Percentiles rank a stretch among this genome's conserved stretches.
phyloP scores from a whole-genome alignment of 2,113 vertebrate species.

The Brachyistius frenatus region DNA sequence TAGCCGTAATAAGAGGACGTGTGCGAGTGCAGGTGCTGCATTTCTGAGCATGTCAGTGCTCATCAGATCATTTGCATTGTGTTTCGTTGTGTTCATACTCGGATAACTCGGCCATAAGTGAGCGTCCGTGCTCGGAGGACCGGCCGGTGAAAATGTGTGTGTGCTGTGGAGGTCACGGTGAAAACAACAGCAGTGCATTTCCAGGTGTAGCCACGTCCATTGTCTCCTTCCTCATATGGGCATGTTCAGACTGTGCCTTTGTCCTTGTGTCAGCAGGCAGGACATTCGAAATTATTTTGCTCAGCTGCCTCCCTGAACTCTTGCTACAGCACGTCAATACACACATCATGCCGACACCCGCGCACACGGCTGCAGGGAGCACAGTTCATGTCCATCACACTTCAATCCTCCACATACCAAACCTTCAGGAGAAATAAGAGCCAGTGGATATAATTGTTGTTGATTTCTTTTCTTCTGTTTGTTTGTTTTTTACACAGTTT shows the following conservation, averaged over 20 bases:
- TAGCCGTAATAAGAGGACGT: not conserved
- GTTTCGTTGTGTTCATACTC: slow-evolving; percentile 43
- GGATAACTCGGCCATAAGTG: slow-evolving; percentile 60
- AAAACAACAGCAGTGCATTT: slow-evolving; percentile 85
- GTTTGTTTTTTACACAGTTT: slow-evolving; percentile 1
- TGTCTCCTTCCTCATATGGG: slow-evolving; percentile 82
- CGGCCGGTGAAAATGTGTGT: slow-evolving; percentile 75
- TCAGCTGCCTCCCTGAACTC: slow-evolving; percentile 87
- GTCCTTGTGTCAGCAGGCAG: slow-evolving; percentile 89
- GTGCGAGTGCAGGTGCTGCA: slow-evolving; percentile 7
- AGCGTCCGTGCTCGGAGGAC: slow-evolving; percentile 49
- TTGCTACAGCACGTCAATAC: slow-evolving; percentile 86
- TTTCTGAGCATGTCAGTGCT: slow-evolving; percentile 29
- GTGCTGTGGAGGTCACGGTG: slow-evolving; percentile 82
- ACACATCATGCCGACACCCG: slow-evolving; percentile 81
- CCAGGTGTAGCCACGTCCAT: slow-evolving; percentile 82
- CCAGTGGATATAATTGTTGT: not conserved
- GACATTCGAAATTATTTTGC: slow-evolving; percentile 88
- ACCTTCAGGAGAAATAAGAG: slow-evolving; percentile 29
- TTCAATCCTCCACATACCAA: slow-evolving; percentile 65
- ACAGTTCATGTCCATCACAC: slow-evolving; percentile 76
- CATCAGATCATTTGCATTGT: slow-evolving; percentile 56
- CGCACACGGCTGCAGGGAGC: slow-evolving; percentile 68
- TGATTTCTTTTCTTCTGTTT: too few relatives aligned
- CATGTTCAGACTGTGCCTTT: slow-evolving; percentile 83